Evolutionary conservation across 2,888 invertebrate species (phyloP), one percentile per base, ranked within the genome.

Genomic region (Tenthredo distinguenda): DNA sequence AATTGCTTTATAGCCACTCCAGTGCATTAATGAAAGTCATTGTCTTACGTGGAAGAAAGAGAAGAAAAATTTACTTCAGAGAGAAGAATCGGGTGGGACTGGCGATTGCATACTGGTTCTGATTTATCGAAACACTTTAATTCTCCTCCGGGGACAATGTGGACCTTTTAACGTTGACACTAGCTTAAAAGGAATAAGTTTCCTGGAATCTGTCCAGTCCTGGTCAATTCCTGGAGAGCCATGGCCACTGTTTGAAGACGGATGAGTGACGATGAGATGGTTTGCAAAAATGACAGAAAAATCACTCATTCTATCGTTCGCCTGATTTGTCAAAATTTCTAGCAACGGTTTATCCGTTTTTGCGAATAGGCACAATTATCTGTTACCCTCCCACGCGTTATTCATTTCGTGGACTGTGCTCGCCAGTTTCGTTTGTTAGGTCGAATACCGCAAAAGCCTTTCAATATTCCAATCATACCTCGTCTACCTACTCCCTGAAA

Each of bases 401-500:
- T 40, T 81, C n/a, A 10, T 34, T 58, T 40, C 62, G 58, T 77
- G 15, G 6, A 50, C 34, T 43, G 10, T 26, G 55, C 9, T 55
- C 18, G 55, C 47, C 77, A 37, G 9, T 74, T 40, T 77, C 4
- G 31, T 77, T 47, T n/a, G 55, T 50, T 77, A 40, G 81, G 81
- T 81, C 81, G n/a, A 81, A 81, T 43, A 81, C 34, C 62, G 62
- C 62, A 81, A 62, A 81, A 62, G 55, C 21, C 9, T 21, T 58
- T 81, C 62, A 81, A 26, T 81, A 81, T 81, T 81, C 81, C 26
- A 26, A 62, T 62, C 81, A 81, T 40, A 81, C 62, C 62, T 65
- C 40, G 37, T 62, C 81, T 65, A 81, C 90, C 81, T 81, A 81
- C 90, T 89, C 88, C 88, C 81, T 90, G 90, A 90, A 90, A 90